phyloP scores from a whole-genome alignment of 2,113 vertebrate species.

The Siniperca chuatsi region DNA sequence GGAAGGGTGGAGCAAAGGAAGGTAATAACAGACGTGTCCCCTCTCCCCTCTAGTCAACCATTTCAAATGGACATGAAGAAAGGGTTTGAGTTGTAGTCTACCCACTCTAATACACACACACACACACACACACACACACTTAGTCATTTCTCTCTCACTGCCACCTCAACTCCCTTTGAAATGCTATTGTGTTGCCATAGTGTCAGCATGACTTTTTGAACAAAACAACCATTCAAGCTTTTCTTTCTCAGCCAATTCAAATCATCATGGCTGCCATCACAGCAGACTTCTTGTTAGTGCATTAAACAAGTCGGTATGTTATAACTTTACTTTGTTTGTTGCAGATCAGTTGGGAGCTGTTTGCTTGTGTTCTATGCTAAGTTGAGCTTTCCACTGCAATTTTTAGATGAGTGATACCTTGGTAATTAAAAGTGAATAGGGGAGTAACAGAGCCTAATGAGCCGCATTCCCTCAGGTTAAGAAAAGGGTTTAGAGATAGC shows the following conservation, averaged over 20 bases:
- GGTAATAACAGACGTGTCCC: slow-evolving; percentile 53
- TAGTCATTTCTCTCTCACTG: slow-evolving; percentile 20
- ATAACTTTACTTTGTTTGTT: slow-evolving; percentile 3
- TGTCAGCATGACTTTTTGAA: slow-evolving; percentile 36
- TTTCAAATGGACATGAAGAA: slow-evolving; percentile 44
- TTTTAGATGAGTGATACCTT: slow-evolving; percentile 25
- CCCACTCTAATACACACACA: not conserved
- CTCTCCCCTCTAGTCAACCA: slow-evolving; percentile 43
- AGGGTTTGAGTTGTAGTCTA: slow-evolving; percentile 29
- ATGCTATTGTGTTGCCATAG: slow-evolving; percentile 55
- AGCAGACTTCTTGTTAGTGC: not conserved
- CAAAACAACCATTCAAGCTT: slow-evolving; percentile 39
- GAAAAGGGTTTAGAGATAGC: slow-evolving; percentile 6
- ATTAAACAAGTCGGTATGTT: not conserved
- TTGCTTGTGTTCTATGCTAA: slow-evolving; percentile 18
- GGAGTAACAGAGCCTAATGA: slow-evolving; percentile 49
- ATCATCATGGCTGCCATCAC: not conserved
- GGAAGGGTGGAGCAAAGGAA: slow-evolving; percentile 58
- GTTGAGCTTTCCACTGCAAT: not conserved
- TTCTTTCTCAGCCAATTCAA: slow-evolving; percentile 4
- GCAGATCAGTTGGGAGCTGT: not conserved
- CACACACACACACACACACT: slow-evolving; percentile 20
- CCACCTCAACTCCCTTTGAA: slow-evolving; percentile 26
- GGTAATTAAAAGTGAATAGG: slow-evolving; percentile 53
- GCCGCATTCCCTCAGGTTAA: slow-evolving; percentile 17